Conservation (phyloP, 2,797 vertebrate species). For the Trachurus trachurus region DNA sequence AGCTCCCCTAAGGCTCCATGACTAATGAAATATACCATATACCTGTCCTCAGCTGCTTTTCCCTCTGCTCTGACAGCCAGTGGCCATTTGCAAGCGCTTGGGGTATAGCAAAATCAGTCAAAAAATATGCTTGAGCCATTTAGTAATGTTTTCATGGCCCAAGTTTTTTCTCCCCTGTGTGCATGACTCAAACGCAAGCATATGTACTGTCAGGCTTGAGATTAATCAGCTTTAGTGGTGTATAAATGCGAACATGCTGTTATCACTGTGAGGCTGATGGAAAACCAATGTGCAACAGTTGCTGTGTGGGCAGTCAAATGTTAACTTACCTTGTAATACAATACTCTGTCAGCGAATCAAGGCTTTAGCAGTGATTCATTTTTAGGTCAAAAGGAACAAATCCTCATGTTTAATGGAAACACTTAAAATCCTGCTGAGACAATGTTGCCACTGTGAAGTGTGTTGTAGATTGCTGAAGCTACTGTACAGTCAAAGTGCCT, state of each 20-base stretch:
- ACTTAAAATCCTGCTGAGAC: constrained; percentile 70
- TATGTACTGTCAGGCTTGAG: constrained; percentile 72
- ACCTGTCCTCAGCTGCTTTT: constrained; percentile 78
- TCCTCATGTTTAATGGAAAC: constrained; percentile 67
- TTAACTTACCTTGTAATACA: constrained; percentile 74
- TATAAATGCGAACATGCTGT: constrained; percentile 74
- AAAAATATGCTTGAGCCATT: constrained; percentile 71
- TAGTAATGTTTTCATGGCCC: constrained; percentile 67
- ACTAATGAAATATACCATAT: constrained; percentile 82
- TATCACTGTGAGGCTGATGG: constrained; percentile 71
- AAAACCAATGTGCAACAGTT: constrained; percentile 60
- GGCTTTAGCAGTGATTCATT: constrained; percentile 57
- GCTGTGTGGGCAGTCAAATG: constrained; percentile 72
- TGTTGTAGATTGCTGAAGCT: constrained; percentile 29
- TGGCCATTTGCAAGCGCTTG: constrained; percentile 65
- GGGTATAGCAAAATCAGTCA: constrained; percentile 64
- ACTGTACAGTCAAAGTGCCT: constrained; percentile 14
- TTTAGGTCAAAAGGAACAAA: constrained; percentile 70
- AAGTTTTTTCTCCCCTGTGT: constrained; percentile 46
- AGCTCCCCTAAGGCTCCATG: constrained; percentile 79
- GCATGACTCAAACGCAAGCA: constrained; percentile 65
- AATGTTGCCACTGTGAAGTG: constrained; percentile 49
- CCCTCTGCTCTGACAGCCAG: constrained; percentile 55
- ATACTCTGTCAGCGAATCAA: constrained; percentile 63
- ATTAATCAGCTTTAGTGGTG: constrained; percentile 77